These are phyloP conservation scores for Elysia chlorotica DNA, from an alignment of 1,140 invertebrate species.

Conservation along the genomic window DNA sequence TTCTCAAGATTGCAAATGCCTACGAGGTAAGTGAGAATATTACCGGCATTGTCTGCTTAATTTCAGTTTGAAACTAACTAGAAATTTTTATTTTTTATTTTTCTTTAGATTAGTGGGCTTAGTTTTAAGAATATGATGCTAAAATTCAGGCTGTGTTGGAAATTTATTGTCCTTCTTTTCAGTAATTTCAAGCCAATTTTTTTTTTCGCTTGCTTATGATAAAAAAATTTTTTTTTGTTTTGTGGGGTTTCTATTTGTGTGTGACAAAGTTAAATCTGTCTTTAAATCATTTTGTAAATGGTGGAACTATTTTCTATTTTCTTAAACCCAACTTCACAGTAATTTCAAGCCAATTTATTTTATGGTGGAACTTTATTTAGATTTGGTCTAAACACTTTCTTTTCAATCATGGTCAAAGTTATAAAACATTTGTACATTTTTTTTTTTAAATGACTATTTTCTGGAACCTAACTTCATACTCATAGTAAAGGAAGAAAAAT, in stretches of 20 bases:
- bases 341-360: no score
- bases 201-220: no score
- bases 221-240: no score
- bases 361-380: no score
- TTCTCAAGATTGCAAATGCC: constrained; percentile 81
- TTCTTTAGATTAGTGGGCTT: neutral
- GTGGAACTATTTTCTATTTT: no score
- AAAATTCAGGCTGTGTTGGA: no score
- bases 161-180: neutral
- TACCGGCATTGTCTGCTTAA: neutral
- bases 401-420: neutral
- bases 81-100: neutral
- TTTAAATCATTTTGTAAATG: no score
- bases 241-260: no score
- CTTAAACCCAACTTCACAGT: no score
- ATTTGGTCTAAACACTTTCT: no score
- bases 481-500: neutral
- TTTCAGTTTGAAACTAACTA: neutral
- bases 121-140: neutral
- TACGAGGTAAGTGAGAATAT: constrained; percentile 61
- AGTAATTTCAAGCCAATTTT: no score
- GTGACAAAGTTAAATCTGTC: no score
- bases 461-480: neutral
- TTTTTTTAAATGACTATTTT: neutral
- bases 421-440: neutral